Evolutionary conservation across 2,113 vertebrate genomes (phyloP).

Genomic region (Triplophysa rosa): DNA sequence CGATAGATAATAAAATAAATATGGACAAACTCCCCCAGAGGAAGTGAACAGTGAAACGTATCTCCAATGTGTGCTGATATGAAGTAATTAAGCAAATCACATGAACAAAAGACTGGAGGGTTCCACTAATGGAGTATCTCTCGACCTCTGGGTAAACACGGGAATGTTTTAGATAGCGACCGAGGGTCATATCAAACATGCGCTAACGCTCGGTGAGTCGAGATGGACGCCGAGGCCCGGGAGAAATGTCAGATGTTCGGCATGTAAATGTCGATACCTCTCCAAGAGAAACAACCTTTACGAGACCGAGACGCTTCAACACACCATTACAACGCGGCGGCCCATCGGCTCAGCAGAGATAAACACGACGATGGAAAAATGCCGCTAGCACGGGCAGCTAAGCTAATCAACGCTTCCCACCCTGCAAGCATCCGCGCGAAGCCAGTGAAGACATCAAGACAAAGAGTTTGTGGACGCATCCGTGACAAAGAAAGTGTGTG

Average conservation of each 20-base stretch:
- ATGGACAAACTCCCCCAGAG: constrained; percentile 61
- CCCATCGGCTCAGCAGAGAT: neutral
- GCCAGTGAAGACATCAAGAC: constrained; percentile 80
- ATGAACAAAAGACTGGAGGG: constrained; percentile 72
- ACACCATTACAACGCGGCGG: constrained; percentile 27
- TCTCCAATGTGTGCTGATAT: constrained; percentile 71
- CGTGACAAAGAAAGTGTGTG: constrained; percentile 36
- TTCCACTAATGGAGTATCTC: constrained; percentile 68
- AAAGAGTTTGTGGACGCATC: constrained; percentile 42
- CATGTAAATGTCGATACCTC: constrained; percentile 41
- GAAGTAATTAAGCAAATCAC: constrained; percentile 76
- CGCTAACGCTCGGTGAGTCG: constrained; percentile 14
- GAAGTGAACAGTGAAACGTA: constrained; percentile 61
- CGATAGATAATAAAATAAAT: constrained; percentile 67
- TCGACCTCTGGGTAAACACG: constrained; percentile 70
- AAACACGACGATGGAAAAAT: constrained; percentile 53
- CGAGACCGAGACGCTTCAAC: constrained; percentile 60
- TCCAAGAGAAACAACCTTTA: constrained; percentile 44
- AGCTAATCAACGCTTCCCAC: constrained; percentile 35
- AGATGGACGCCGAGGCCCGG: constrained; percentile 30
- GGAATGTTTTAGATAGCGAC: constrained; percentile 53
- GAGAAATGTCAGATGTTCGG: constrained; percentile 46
- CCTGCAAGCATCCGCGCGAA: constrained; percentile 67
- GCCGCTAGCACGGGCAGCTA: constrained; percentile 41
- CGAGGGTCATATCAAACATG: constrained; percentile 45